phyloP scores from a whole-genome alignment of 2,113 vertebrate species.

The Aramus guarauna region DNA sequence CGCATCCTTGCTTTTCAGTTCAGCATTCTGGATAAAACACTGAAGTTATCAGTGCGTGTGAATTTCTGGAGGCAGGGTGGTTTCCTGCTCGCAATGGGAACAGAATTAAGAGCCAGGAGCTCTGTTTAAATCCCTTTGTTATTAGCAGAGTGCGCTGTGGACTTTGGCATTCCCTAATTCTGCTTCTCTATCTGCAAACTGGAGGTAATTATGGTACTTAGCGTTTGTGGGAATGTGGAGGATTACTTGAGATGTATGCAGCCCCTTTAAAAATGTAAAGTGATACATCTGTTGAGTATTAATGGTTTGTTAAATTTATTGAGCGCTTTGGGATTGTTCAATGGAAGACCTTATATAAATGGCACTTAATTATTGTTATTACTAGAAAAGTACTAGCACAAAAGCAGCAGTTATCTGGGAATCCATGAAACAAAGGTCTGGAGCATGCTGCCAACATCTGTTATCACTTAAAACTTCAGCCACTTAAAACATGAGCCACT shows the following conservation, averaged over 20 bases:
- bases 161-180: neutral
- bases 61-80: neutral
- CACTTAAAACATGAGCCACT: neutral
- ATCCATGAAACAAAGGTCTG: slow-evolving; percentile 4
- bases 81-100: neutral
- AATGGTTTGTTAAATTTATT: slow-evolving; percentile 28
- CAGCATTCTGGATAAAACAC: neutral
- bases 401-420: slow-evolving; percentile 44
- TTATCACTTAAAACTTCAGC: slow-evolving; percentile 14
- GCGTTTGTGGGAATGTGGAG: neutral
- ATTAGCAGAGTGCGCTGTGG: neutral
- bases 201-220: neutral
- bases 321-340: neutral
- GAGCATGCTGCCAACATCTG: neutral
- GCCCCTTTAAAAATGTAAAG: neutral
- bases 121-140: neutral
- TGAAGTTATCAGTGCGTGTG: neutral
- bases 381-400: neutral
- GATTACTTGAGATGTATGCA: neutral
- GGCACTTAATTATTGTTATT: slow-evolving; percentile 42
- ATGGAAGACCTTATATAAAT: slow-evolving; percentile 23
- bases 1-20: neutral
- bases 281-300: neutral
- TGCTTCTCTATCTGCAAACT: neutral
- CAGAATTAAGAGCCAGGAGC: neutral